Base-by-base conservation (phyloP, 2,888 invertebrate genomes). In the Argyra leucocephala region DNA sequence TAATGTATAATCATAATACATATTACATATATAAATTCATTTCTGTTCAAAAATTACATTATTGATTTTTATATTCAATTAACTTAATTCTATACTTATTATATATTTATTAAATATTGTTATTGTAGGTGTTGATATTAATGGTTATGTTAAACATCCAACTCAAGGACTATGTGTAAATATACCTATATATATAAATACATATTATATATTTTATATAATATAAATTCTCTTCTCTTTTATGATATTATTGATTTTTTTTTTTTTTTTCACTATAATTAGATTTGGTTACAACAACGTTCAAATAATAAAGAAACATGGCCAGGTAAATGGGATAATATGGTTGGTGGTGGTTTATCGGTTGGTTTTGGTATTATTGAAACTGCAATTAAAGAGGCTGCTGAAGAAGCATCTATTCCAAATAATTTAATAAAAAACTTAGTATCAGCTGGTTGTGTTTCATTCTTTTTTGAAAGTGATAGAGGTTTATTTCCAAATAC, bases 261-360 rank as follows among this genome's bases (percentile, higher is more conserved):
- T 18, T 57, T 21, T 21, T 6, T 57, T 57, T 21, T 57, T 57
- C 18, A n/a, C 3, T 58, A 57, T 48, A 2, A 48, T 48, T 48
- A 48, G 48, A 78, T 78, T 74, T 96, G 96, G 96, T 83, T 96
- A 73, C 96, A 95, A 78, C 90, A 91, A 76, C 84, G 96, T 73
- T 91, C 95, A 70, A 85, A 88, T 68, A 93, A 90, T 64, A 96
- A 96, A 82, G 92, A 92, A 80, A 96, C 96, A 58, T 96, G 94
- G 91, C 96, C 96, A 67, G 92, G 88, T 58, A 93, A 91, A 81
- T 91, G 93, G 89, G 96, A 96, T 78, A 95, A 94, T 76, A 93
- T 96, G 88, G 95, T 94, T 57, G 93, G 93, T 70, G 96, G 96
- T 64, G 96, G 96, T 4, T 78, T 96, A 63, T 90, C 93, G 26